Conservation (phyloP, 2,797 vertebrate species). For the Botia almorhae region DNA sequence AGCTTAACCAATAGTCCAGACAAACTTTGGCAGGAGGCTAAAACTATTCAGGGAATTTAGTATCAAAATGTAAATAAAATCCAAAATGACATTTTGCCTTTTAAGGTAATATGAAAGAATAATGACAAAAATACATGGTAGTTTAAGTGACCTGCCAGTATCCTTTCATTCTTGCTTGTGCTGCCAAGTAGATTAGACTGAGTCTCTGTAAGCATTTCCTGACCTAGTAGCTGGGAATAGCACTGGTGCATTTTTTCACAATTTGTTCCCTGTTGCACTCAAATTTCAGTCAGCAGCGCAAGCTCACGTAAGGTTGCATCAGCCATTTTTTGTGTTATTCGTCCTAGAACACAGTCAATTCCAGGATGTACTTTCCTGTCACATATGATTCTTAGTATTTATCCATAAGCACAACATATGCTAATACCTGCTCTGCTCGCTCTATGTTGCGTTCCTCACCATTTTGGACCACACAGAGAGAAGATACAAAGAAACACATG, state of each 20-base stretch:
- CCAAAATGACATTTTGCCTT: conserved; percentile 15
- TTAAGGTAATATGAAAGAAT: neutral
- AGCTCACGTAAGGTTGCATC: neutral
- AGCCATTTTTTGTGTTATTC: neutral
- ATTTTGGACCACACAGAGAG: neutral
- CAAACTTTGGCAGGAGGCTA: neutral
- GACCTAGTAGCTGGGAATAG: conserved; percentile 51
- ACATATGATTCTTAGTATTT: neutral
- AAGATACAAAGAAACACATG: neutral
- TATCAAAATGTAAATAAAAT: conserved; percentile 27
- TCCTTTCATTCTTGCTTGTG: conserved; percentile 50
- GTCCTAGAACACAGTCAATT: neutral
- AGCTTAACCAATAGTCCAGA: neutral
- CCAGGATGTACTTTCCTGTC: neutral
- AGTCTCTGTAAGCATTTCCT: conserved; percentile 64
- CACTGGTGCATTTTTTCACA: neutral
- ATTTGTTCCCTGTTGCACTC: neutral
- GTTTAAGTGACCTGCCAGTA: conserved; percentile 36
- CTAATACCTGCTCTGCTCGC: neutral
- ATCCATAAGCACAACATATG: neutral
- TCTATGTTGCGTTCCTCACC: neutral
- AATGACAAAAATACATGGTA: conserved; percentile 55
- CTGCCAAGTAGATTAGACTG: conserved; percentile 62
- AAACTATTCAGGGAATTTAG: conserved; percentile 22
- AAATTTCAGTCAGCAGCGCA: neutral